A percentile compares a stretch with the other conserved stretches of the same genome.
These are phyloP conservation scores for Meriones unguiculatus DNA, from an alignment of 2,113 vertebrate species.

Conservation along the genomic window DNA sequence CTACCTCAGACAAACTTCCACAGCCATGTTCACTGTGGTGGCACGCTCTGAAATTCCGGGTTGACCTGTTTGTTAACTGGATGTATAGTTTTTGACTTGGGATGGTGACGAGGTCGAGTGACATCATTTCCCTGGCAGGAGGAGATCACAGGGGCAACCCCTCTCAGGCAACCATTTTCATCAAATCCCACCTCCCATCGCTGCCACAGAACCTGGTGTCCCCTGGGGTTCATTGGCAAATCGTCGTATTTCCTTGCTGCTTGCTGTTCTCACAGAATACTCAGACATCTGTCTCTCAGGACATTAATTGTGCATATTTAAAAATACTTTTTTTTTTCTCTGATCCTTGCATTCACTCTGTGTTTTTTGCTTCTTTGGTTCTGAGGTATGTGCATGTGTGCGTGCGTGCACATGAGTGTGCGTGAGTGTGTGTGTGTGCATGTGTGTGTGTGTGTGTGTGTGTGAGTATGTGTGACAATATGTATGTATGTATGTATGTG, in stretches of 20 bases:
- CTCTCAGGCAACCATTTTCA: neutral
- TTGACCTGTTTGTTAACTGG: neutral
- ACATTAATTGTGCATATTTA: neutral
- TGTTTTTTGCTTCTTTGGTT: neutral
- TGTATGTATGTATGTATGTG: neutral
- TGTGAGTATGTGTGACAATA: too few relatives aligned
- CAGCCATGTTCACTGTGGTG: neutral
- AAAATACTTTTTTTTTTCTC: constrained; percentile 7
- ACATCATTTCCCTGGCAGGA: neutral
- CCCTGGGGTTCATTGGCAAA: neutral
- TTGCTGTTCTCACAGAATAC: neutral
- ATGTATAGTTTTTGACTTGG: neutral
- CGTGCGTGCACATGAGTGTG: neutral
- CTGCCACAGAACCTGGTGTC: neutral
- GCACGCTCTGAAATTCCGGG: neutral
- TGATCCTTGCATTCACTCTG: neutral
- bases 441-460: neutral
- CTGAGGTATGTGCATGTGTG: neutral
- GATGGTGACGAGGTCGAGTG: neutral
- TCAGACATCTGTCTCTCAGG: neutral
- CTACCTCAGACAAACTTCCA: neutral
- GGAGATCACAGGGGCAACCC: neutral
- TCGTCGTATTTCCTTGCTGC: neutral
- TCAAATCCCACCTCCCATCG: neutral
- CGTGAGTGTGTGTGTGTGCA: too few relatives aligned